Evolutionary conservation across 2,888 invertebrate genomes (phyloP), one percentile per base, ranked within the genome.

Genomic region (Pristionchus mayeri): DNA sequence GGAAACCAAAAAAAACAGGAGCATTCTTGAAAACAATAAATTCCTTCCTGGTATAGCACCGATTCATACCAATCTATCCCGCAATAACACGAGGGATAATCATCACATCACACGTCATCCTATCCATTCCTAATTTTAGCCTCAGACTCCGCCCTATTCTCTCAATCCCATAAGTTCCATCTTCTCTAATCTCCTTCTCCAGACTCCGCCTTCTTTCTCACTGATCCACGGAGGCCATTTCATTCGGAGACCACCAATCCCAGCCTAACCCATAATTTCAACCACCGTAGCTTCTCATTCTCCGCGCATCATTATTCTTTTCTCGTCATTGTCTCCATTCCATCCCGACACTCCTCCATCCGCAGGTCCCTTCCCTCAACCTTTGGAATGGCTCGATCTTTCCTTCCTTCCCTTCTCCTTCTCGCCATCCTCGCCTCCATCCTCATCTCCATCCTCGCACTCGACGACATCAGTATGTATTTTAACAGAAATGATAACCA

Each of bases 81-180:
- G n/a, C n/a, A n/a, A n/a, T n/a, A n/a, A n/a, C n/a, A n/a, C n/a
- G n/a, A n/a, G n/a, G n/a, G n/a, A n/a, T n/a, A n/a, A n/a, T n/a
- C 57, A 24, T 60, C 57, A 27, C 57, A 37, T 37, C 34, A 67
- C 67, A 67, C 67, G 67, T 67, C 18, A 37, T 37, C 67, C 27
- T 37, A 37, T 67, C 27, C 13, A 60, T 30, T 63, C 37, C 67
- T 37, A 67, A 34, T 11, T 37, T 67, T 34, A 34, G 34, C 37
- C 34, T 21, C 18, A 18, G 18, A 21, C 67, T 67, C 67, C 67
- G 34, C 67, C 67, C 30, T 21, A 67, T 67, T 21, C 34, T 21
- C 67, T 67, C 67, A 67, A 67, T 67, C 37, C 27, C 67, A 27
- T 67, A n/a, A n/a, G n/a, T 67, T 37, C n/a, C n/a, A n/a, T n/a